phyloP scores from a whole-genome alignment of 2,113 vertebrate genomes.

The Bucco capensis region DNA sequence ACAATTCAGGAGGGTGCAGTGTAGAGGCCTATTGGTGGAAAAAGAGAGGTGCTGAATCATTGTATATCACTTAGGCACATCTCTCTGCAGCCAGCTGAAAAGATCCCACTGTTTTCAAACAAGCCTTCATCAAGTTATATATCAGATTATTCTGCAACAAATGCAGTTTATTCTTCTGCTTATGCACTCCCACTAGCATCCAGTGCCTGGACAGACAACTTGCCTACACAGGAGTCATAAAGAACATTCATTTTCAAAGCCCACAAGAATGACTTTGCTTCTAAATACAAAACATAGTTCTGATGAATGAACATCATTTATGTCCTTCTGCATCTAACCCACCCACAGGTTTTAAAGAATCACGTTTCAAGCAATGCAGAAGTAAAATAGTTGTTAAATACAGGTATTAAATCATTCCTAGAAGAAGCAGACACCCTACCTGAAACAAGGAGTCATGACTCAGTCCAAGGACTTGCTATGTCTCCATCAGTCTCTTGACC shows the following conservation, averaged over 20 bases:
- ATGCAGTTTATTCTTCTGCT: not conserved
- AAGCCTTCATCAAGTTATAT: not conserved
- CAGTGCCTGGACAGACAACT: not conserved
- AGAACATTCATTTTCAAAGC: not conserved
- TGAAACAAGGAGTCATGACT: conserved; percentile 57
- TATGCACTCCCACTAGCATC: not conserved
- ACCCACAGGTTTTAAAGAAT: not conserved
- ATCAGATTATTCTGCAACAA: not conserved
- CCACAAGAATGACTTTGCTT: not conserved
- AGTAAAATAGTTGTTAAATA: not conserved
- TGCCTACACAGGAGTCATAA: not conserved
- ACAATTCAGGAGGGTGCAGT: not conserved
- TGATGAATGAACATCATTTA: not conserved
- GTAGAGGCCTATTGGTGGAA: conserved; percentile 12
- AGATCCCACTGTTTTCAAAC: not conserved
- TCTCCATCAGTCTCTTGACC: conserved; percentile 56
- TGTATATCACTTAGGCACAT: not conserved
- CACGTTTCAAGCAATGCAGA: not conserved
- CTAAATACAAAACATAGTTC: not conserved
- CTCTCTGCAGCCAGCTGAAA: not conserved
- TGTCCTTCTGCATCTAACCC: not conserved
- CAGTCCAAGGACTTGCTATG: conserved; percentile 70
- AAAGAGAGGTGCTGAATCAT: not conserved
- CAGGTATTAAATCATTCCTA: not conserved
- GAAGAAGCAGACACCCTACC: not conserved